Evolutionary conservation across 2,113 vertebrate genomes (phyloP).

Genomic region (Odontesthes bonariensis): DNA sequence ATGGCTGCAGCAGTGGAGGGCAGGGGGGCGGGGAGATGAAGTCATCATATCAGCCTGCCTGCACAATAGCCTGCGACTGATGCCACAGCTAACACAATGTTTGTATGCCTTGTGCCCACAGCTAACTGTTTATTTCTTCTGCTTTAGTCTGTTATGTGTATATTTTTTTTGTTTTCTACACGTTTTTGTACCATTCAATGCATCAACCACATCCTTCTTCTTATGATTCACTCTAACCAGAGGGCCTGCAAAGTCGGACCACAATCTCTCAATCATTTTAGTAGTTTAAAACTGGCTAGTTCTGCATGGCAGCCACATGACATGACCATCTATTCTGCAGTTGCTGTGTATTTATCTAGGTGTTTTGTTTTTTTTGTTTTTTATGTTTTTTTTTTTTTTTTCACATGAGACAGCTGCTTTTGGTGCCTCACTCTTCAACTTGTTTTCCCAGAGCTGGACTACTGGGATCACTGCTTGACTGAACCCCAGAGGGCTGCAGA

Average conservation of each 20-base stretch:
- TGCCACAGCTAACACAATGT: not conserved
- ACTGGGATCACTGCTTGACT: slow-evolving; percentile 85
- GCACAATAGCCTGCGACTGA: slow-evolving; percentile 20
- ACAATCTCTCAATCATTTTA: not conserved
- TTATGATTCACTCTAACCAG: not conserved
- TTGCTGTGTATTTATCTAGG: too few species aligned
- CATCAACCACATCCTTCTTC: not conserved
- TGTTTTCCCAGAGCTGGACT: slow-evolving; percentile 83
- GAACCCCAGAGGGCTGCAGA: slow-evolving; percentile 81
- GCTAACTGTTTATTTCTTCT: not conserved
- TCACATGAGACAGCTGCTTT: not conserved
- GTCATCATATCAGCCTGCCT: slow-evolving; percentile 70
- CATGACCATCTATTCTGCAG: not conserved
- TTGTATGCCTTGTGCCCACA: not conserved
- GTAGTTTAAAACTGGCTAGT: not conserved
- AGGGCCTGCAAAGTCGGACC: not conserved
- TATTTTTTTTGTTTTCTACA: not conserved
- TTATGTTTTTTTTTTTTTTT: too few species aligned
- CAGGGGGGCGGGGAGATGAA: slow-evolving; percentile 62
- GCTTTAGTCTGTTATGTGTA: too few species aligned
- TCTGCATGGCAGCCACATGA: not conserved
- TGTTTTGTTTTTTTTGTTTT: too few species aligned
- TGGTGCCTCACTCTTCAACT: not conserved
- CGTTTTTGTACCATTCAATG: not conserved
- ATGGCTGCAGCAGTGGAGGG: slow-evolving; percentile 66